A percentile compares a stretch with the other conserved stretches of the same genome.
Conservation (phyloP, 2,797 vertebrate species). For the Phylloscopus collybita region DNA sequence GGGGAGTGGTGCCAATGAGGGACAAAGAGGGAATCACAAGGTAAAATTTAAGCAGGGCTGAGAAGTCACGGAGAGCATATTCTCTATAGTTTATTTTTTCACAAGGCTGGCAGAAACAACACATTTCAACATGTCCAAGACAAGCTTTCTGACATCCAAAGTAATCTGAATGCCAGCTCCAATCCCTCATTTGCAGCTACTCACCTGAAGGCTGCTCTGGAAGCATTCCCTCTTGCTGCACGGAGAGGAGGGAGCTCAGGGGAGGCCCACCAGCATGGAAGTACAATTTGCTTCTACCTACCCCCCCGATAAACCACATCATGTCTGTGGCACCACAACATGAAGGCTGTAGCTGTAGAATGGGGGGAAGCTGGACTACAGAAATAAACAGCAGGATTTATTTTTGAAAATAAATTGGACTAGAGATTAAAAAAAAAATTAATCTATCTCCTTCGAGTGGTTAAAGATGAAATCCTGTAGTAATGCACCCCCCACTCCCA, state of each 20-base stretch:
- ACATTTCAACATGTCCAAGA: background rate
- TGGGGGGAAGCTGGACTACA: background rate
- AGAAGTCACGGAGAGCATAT: background rate
- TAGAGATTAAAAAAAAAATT: background rate
- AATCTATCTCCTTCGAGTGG: background rate
- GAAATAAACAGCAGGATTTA: background rate
- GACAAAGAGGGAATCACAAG: background rate
- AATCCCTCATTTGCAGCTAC: background rate
- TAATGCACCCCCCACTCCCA: no score
- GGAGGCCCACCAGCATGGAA: background rate
- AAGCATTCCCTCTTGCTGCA: background rate
- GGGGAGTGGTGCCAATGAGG: background rate
- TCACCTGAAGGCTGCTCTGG: background rate
- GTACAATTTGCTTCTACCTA: background rate
- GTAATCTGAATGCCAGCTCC: background rate
- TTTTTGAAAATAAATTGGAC: background rate
- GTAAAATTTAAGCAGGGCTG: background rate
- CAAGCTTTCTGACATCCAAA: background rate
- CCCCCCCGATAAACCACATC: background rate
- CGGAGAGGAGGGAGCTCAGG: background rate
- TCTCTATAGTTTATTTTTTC: background rate
- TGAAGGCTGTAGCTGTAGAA: background rate
- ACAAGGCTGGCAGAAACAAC: background rate
- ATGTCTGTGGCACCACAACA: rapidly evolving
- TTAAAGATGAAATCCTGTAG: background rate